Conservation (phyloP, 2,797 vertebrate species). For the Aotus griseimembra region DNA sequence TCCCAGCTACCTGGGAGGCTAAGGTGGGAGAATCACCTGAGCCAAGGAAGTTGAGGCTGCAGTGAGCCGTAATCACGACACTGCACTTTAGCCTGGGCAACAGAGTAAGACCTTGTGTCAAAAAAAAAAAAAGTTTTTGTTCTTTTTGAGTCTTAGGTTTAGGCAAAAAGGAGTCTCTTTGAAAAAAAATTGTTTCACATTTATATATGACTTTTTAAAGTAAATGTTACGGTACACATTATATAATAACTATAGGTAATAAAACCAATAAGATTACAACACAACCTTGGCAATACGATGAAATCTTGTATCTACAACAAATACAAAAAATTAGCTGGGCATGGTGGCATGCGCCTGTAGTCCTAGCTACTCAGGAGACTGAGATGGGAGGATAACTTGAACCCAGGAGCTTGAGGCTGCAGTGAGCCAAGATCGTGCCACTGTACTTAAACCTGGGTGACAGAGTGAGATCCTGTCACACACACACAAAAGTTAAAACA, state of each 20-base stretch:
- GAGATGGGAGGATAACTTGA: background rate
- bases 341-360: background rate
- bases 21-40: background rate
- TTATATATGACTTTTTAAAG: constrained; percentile 35
- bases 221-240: background rate
- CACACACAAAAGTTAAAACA: background rate
- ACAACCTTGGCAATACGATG: background rate
- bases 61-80: background rate
- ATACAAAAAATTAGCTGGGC: background rate
- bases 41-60: background rate
- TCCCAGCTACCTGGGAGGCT: background rate
- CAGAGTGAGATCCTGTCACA: background rate
- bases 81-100: background rate
- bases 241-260: background rate
- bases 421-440: background rate
- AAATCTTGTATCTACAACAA: background rate
- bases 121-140: background rate
- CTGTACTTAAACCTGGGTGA: background rate
- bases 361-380: background rate
- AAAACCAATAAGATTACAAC: background rate
- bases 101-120: background rate
- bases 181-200: constrained; percentile 9
- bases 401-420: background rate
- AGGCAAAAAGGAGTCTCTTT: background rate
- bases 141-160: constrained; percentile 39